Conservation (phyloP, 2,113 vertebrate species). For the Anseranas semipalmata region DNA sequence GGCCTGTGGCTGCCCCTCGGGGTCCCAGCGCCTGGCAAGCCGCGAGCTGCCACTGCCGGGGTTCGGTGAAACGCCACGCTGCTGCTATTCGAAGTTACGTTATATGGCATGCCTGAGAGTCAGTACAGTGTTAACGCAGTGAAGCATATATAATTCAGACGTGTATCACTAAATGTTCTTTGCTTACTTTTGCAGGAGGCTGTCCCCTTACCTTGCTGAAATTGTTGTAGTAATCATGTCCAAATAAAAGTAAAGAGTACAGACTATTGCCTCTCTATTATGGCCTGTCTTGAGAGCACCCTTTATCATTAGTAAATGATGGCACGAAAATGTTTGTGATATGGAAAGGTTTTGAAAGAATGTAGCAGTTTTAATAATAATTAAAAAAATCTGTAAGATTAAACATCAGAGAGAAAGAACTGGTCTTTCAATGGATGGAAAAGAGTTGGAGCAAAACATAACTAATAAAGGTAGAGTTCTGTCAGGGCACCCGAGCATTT, state of each 20-base stretch:
- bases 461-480: background rate
- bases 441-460: background rate
- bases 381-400: background rate
- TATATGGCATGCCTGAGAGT: background rate
- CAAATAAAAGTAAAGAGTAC: background rate
- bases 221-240: background rate
- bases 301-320: background rate
- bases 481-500: background rate
- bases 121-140: background rate
- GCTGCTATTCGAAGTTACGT: background rate
- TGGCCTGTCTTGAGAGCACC: background rate
- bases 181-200: background rate
- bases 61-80: rapidly evolving
- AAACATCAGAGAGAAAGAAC: background rate
- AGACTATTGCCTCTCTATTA: background rate
- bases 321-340: background rate
- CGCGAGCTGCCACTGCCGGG: background rate
- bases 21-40: background rate
- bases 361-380: background rate
- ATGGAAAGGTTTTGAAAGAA: background rate
- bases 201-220: background rate
- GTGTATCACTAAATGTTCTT: background rate
- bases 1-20: background rate
- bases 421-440: background rate
- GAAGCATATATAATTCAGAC: background rate